Evolutionary conservation across 2,113 vertebrate species (phyloP).

Genomic region (Amphiprion percula): DNA sequence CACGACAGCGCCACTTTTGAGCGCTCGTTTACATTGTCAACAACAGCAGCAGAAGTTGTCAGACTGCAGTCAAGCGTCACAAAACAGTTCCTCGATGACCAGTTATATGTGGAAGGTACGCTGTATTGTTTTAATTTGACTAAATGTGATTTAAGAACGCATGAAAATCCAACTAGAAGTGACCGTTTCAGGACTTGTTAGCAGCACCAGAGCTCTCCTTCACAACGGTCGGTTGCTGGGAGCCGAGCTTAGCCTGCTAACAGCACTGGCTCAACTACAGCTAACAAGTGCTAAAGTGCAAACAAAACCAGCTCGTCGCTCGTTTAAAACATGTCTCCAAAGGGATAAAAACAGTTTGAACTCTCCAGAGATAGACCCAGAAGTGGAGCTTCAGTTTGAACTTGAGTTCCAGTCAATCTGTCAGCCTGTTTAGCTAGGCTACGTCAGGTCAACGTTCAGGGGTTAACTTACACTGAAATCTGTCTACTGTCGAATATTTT

Average conservation of each 20-base stretch:
- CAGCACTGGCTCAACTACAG: neutral
- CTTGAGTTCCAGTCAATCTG: neutral
- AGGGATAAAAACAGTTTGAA: neutral
- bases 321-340: neutral
- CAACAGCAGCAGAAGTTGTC: neutral
- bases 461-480: too few relatives aligned
- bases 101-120: neutral
- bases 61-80: constrained; percentile 8
- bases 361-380: neutral
- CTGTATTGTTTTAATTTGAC: neutral
- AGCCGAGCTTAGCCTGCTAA: constrained; percentile 46
- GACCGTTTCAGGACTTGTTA: neutral
- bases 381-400: neutral
- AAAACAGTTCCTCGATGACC: neutral
- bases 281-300: neutral
- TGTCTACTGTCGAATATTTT: neutral
- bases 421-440: neutral
- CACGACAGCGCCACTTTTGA: constrained; percentile 75
- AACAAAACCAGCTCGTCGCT: neutral
- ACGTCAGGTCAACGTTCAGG: neutral
- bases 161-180: neutral
- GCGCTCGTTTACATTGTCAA: constrained; percentile 4
- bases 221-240: constrained; percentile 47
- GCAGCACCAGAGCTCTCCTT: neutral
- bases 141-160: neutral